Conservation (phyloP, 2,113 vertebrate genomes). For the Cyprinodon tularosa region DNA sequence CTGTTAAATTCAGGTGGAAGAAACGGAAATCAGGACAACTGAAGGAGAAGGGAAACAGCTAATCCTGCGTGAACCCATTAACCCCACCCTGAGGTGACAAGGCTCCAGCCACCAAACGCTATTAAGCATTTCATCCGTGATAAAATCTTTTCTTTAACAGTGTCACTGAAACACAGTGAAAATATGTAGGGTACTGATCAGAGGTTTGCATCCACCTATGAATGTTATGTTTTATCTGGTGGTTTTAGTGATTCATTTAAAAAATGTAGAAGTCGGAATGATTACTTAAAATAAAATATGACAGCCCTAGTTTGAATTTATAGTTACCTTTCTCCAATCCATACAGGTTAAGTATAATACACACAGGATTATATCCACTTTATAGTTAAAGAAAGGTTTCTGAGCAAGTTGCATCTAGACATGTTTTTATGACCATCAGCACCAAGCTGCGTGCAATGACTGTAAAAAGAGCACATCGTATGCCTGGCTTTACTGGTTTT, state of each 20-base stretch:
- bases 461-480: no score
- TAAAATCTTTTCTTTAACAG: neutral
- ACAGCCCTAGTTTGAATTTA: neutral
- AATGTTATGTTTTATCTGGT: neutral
- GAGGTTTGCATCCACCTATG: neutral
- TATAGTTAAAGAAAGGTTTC: neutral
- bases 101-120: neutral
- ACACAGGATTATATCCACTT: neutral
- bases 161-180: neutral
- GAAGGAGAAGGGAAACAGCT: constrained; percentile 69
- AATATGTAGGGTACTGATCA: neutral
- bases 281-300: neutral
- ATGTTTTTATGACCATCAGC: neutral
- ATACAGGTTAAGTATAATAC: neutral
- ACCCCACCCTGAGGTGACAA: constrained; percentile 69
- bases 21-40: constrained; percentile 51
- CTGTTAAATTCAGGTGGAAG: constrained; percentile 65
- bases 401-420: no score
- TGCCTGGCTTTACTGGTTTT: neutral
- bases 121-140: neutral
- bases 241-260: neutral
- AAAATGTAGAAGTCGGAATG: neutral
- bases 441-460: no score
- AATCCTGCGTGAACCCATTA: constrained; percentile 67
- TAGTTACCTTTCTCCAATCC: no score